phyloP scores from a whole-genome alignment of 1,140 invertebrate genomes.

The Bathynomus jamesi region DNA sequence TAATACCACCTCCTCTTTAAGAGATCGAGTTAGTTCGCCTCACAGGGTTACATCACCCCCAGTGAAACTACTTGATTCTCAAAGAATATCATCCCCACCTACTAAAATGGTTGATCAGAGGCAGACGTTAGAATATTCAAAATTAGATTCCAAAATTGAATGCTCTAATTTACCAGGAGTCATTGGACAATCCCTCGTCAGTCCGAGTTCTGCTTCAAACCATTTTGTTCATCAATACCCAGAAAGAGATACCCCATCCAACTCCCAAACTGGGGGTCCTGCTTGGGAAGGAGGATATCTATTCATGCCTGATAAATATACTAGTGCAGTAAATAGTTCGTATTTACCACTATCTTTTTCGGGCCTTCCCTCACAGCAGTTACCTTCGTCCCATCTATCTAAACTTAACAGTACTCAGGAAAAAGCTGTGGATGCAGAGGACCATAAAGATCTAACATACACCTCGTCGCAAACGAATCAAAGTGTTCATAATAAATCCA shows the following conservation, averaged over 20 bases:
- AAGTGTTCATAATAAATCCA: not conserved
- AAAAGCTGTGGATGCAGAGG: slow-evolving; percentile 22
- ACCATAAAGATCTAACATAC: slow-evolving; percentile 23
- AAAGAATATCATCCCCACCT: slow-evolving; percentile 23
- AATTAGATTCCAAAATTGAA: slow-evolving; percentile 25
- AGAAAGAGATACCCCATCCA: slow-evolving; percentile 29
- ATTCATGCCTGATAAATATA: slow-evolving; percentile 40
- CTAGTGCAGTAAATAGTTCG: slow-evolving; percentile 30
- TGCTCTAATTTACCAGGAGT: slow-evolving; percentile 12
- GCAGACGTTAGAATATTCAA: slow-evolving; percentile 6
- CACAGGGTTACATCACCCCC: slow-evolving; percentile 28
- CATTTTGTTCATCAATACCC: slow-evolving; percentile 37
- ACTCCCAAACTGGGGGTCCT: slow-evolving; percentile 16
- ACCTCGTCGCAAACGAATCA: slow-evolving; percentile 6
- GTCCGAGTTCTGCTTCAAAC: slow-evolving; percentile 15
- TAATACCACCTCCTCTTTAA: slow-evolving; percentile 6
- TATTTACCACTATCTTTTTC: slow-evolving; percentile 27
- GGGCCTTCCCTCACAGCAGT: slow-evolving; percentile 18
- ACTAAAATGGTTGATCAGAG: slow-evolving; percentile 28
- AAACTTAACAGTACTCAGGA: slow-evolving; percentile 12
- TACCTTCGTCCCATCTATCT: slow-evolving; percentile 13
- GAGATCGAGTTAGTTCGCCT: slow-evolving; percentile 26
- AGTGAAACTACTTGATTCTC: slow-evolving; percentile 24
- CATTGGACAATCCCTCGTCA: slow-evolving; percentile 12
- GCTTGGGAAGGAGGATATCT: slow-evolving; percentile 31